Evolutionary conservation across 2,888 invertebrate species (phyloP), one percentile per base, ranked within the genome.

Genomic region (Chrysolina haemoptera): DNA sequence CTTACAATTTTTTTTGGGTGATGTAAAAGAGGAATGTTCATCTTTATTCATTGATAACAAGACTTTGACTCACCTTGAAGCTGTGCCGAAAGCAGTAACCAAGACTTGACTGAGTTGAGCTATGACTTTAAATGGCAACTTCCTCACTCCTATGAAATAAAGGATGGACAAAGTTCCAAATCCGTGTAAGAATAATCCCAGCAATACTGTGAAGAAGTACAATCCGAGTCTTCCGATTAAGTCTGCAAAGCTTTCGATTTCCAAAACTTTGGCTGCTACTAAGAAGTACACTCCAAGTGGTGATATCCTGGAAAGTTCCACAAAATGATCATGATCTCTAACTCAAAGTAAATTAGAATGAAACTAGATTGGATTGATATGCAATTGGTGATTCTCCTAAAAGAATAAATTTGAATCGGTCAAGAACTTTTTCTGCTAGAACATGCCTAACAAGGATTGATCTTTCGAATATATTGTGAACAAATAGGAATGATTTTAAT

Each of bases 21-120:
- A 27, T 5, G 5, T 27, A 27, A 5, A 27, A 27, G 5, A 27
- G 5, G 1, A 27, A 27, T 27, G 27, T 5, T 27, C 27, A 1
- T 6, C 8, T 35, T 35, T 35, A 6, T 8, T 35, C 5, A 8
- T 35, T 35, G 8, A n/a, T 0, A 48, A 48, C 16, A 2, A 48
- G 8, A 48, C 3, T 20, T 22, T 3, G 3, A 9, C 76, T 80
- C 86, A 92, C 93, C 95, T 95, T 48, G 98, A 98, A 40, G 98
- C 96, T 40, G 98, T 98, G 81, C 98, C 98, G 86, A 98, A 98
- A 62, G 98, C 98, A 1, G 98, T 98, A 4, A 96, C 95, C 88
- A 98, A 90, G 22, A 98, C 98, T 84, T 97, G 96, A 76, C 95
- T 94, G 91, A 97, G 93, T 85, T 94, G 94, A 14, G 92, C 93